These are phyloP conservation scores for Phenganax subtilis DNA, from an alignment of 92 coral and sea anemone genomes.

Conservation along the genomic window DNA sequence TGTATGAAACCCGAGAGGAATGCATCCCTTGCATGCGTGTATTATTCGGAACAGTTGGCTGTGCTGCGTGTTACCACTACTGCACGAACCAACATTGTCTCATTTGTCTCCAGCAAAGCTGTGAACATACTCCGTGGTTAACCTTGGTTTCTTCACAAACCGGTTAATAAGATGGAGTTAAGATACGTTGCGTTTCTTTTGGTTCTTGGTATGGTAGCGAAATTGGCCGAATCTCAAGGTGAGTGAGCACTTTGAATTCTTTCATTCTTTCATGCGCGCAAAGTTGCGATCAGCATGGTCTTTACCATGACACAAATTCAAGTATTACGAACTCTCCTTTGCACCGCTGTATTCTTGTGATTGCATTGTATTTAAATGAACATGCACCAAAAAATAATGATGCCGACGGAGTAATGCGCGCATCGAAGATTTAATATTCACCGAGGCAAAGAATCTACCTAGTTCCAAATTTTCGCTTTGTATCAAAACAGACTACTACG, in stretches of 20 bases:
- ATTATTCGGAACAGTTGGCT: slow-evolving; percentile 78
- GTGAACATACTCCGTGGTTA: slow-evolving; percentile 92
- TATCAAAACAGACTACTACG: too few relatives aligned
- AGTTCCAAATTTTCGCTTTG: too few relatives aligned
- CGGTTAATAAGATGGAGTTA: slow-evolving; percentile 99
- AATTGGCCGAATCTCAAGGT: slow-evolving; percentile 38
- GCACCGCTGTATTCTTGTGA: neutral
- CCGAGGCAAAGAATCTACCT: too few relatives aligned
- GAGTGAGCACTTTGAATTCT: slow-evolving; percentile 10
- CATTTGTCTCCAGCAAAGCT: slow-evolving; percentile 54
- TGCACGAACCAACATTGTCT: slow-evolving; percentile 44
- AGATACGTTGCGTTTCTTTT: slow-evolving; percentile 60
- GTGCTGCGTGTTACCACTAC: slow-evolving; percentile 55
- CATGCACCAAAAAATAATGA: neutral
- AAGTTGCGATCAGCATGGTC: neutral
- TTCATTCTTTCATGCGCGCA: neutral
- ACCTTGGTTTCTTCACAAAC: slow-evolving; percentile 53
- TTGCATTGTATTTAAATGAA: neutral
- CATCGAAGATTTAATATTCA: too few relatives aligned
- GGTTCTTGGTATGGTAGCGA: slow-evolving; percentile 38
- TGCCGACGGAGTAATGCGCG: too few relatives aligned
- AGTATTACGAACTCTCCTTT: neutral
- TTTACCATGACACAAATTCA: neutral
- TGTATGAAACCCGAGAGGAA: slow-evolving; percentile 73
- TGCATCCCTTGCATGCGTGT: slow-evolving; percentile 52